Evolutionary conservation across 1,140 invertebrate species (phyloP).

Genomic region (Macrobrachium nipponense): DNA sequence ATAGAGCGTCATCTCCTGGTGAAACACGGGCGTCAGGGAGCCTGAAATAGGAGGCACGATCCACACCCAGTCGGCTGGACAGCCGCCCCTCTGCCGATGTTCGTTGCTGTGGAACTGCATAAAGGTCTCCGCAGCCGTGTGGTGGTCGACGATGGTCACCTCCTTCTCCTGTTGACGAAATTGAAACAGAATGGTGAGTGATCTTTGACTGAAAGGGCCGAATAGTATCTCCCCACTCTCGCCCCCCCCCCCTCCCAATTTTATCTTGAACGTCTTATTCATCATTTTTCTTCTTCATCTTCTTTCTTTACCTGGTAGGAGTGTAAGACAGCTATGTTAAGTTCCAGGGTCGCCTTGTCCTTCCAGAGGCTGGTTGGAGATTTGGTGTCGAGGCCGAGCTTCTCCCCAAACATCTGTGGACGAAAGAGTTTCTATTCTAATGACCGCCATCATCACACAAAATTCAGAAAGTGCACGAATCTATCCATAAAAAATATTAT

Average conservation of each 20-base stretch:
- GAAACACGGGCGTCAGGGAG: slow-evolving; percentile 91
- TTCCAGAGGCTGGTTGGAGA: slow-evolving; percentile 90
- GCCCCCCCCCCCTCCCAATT: neutral
- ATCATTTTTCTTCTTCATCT: neutral
- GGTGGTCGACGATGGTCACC: slow-evolving; percentile 94
- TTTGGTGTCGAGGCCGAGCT: slow-evolving; percentile 88
- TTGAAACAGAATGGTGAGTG: neutral
- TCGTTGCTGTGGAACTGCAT: slow-evolving; percentile 96
- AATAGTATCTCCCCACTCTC: neutral
- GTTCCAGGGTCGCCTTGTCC: slow-evolving; percentile 89
- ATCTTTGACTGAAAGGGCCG: neutral
- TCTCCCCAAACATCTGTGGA: slow-evolving; percentile 80
- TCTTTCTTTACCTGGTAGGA: slow-evolving; percentile 82
- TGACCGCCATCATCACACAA: neutral
- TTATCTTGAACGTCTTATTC: neutral
- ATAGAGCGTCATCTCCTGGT: slow-evolving; percentile 95
- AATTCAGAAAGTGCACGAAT: neutral
- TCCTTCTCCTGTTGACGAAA: slow-evolving; percentile 74
- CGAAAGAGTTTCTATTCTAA: neutral
- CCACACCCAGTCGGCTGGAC: slow-evolving; percentile 96
- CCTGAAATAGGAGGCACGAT: slow-evolving; percentile 92
- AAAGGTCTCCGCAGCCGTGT: slow-evolving; percentile 93
- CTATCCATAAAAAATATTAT: too few species aligned
- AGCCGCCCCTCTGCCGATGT: slow-evolving; percentile 86
- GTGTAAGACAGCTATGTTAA: slow-evolving; percentile 89